These are phyloP conservation scores for Syngnathus rostellatus DNA, from an alignment of 2,797 vertebrate species.

Conservation along the genomic window DNA sequence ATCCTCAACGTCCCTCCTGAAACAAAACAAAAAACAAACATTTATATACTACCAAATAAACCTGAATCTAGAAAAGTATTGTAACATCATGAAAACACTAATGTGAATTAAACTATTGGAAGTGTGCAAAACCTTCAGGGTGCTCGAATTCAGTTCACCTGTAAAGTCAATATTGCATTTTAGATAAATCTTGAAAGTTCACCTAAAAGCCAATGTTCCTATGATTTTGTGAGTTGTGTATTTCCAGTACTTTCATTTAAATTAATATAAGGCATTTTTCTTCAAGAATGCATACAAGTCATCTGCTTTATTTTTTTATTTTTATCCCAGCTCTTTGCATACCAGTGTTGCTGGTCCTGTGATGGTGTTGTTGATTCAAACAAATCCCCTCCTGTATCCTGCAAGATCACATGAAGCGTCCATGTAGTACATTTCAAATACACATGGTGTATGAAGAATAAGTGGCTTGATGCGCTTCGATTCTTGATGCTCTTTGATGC, in stretches of 20 bases:
- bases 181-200: neutral
- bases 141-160: neutral
- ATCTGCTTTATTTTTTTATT: too few relatives aligned
- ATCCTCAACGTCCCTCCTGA: conserved; percentile 49
- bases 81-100: neutral
- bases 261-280: neutral
- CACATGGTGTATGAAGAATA: neutral
- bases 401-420: conserved; percentile 37
- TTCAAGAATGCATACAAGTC: neutral
- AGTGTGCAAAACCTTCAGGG: neutral
- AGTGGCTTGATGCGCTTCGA: neutral
- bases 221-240: neutral
- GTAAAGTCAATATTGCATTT: neutral
- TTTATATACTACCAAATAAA: too few relatives aligned
- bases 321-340: conserved; percentile 20
- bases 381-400: conserved; percentile 52
- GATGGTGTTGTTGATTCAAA: conserved; percentile 39
- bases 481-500: conserved; percentile 9
- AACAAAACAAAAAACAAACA: conserved; percentile 8
- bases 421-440: neutral
- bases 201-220: neutral
- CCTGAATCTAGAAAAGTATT: neutral
- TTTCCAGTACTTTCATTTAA: neutral
- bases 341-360: conserved; percentile 58
- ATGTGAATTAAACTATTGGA: neutral